A percentile compares a stretch with the other conserved stretches of the same genome.
These are phyloP conservation scores for Ochropleura leucogaster DNA, from an alignment of 2,888 invertebrate species.

Conservation along the genomic window DNA sequence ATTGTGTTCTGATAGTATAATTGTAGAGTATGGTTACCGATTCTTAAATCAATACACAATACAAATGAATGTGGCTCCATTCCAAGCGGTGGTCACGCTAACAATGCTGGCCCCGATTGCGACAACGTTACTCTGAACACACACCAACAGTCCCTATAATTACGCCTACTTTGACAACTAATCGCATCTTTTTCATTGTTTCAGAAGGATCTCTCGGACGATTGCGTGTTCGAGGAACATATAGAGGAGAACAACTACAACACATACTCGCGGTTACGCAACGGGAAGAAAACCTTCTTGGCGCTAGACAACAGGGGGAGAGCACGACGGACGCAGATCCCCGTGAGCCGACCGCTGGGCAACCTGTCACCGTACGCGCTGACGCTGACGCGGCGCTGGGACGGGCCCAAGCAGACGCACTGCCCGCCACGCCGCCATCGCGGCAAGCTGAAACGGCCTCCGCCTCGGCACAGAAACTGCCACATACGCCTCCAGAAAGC, in stretches of 20 bases:
- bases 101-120: conserved; percentile 37
- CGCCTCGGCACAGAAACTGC: conserved; percentile 86
- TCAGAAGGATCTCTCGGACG: conserved; percentile 95
- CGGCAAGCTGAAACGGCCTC: conserved; percentile 85
- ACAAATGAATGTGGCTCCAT: conserved; percentile 45
- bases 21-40: conserved; percentile 44
- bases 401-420: conserved; percentile 79
- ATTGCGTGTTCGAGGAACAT: conserved; percentile 96
- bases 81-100: conserved; percentile 29
- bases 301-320: conserved; percentile 94
- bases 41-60: conserved; percentile 52
- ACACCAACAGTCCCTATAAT: conserved; percentile 15
- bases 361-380: conserved; percentile 94
- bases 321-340: conserved; percentile 93
- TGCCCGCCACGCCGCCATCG: conserved; percentile 85
- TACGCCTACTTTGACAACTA: conserved; percentile 63
- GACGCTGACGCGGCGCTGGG: conserved; percentile 88
- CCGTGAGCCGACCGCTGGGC: conserved; percentile 92
- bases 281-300: conserved; percentile 93
- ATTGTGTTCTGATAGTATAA: conserved; percentile 63
- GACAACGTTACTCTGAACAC: conserved; percentile 10
- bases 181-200: conserved; percentile 89
- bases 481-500: conserved; percentile 87
- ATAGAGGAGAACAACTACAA: conserved; percentile 96
- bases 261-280: conserved; percentile 94